phyloP scores from a whole-genome alignment of 2,888 invertebrate species.

The Eristalis arbustorum region DNA sequence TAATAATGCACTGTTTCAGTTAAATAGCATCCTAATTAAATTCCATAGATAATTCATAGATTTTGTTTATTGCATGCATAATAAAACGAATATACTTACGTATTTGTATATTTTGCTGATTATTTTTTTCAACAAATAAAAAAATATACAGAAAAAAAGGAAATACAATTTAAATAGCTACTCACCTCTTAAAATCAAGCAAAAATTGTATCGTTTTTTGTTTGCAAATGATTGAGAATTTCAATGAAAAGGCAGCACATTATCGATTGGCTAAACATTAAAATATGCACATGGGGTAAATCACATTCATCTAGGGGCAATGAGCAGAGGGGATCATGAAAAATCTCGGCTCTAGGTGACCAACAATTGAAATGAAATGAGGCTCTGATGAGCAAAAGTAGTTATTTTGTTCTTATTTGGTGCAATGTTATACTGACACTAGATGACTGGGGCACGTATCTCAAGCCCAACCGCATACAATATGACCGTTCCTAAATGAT shows the following conservation, averaged over 20 bases:
- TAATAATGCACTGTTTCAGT: constrained; percentile 13
- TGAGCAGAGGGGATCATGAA: too few relatives aligned
- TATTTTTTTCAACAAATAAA: neutral
- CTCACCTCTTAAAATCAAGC: neutral
- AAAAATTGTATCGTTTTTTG: neutral
- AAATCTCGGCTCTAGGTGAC: too few relatives aligned
- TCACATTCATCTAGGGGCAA: too few relatives aligned
- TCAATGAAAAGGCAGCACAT: neutral
- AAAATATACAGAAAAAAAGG: neutral
- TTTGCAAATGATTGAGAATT: neutral
- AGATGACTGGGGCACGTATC: too few relatives aligned
- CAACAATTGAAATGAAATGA: too few relatives aligned
- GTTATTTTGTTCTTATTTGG: too few relatives aligned
- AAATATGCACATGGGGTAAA: too few relatives aligned
- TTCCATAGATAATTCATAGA: neutral
- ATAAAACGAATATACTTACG: neutral
- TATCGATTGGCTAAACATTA: neutral
- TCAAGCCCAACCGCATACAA: too few relatives aligned
- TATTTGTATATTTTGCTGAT: neutral
- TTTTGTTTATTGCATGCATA: constrained; percentile 26
- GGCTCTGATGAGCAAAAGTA: too few relatives aligned
- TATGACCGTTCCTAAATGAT: too few relatives aligned
- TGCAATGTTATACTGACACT: too few relatives aligned
- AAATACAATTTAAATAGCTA: neutral
- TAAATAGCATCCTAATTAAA: constrained; percentile 15